A percentile compares a stretch with the other conserved stretches of the same genome.
phyloP scores from a whole-genome alignment of 2,113 vertebrate genomes.

The Lutjanus erythropterus region DNA sequence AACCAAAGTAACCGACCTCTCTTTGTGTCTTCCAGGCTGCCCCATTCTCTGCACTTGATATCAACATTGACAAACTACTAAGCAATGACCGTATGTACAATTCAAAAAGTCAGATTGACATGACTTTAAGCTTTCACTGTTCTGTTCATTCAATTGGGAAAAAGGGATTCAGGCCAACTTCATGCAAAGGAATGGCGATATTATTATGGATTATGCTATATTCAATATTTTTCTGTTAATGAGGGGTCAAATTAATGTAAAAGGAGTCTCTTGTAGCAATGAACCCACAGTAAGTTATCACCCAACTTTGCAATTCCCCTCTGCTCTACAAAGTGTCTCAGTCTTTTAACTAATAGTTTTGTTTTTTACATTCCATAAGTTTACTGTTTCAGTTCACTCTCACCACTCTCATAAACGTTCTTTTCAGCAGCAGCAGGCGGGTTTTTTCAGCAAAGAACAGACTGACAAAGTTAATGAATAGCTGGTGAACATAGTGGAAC shows the following conservation, averaged over 20 bases:
- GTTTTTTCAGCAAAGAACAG: not conserved
- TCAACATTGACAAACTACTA: slow-evolving; percentile 3
- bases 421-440: not conserved
- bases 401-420: not conserved
- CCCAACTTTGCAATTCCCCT: not conserved
- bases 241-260: not conserved
- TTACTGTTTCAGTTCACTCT: not conserved
- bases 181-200: too few species aligned
- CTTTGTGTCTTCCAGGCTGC: slow-evolving; percentile 23
- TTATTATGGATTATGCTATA: too few species aligned
- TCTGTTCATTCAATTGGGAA: not conserved
- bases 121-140: not conserved
- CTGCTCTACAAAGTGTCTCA: not conserved
- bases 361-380: not conserved
- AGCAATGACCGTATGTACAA: not conserved
- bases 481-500: not conserved
- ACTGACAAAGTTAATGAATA: not conserved
- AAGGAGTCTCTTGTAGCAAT: not conserved
- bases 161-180: not conserved
- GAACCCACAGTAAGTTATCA: not conserved
- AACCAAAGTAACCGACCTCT: not conserved
- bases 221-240: not conserved
- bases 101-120: not conserved
- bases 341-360: not conserved
- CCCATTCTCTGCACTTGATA: slow-evolving; percentile 24